Evolutionary conservation across 1,140 invertebrate genomes (phyloP).

Genomic region (Leptinotarsa lineolata): DNA sequence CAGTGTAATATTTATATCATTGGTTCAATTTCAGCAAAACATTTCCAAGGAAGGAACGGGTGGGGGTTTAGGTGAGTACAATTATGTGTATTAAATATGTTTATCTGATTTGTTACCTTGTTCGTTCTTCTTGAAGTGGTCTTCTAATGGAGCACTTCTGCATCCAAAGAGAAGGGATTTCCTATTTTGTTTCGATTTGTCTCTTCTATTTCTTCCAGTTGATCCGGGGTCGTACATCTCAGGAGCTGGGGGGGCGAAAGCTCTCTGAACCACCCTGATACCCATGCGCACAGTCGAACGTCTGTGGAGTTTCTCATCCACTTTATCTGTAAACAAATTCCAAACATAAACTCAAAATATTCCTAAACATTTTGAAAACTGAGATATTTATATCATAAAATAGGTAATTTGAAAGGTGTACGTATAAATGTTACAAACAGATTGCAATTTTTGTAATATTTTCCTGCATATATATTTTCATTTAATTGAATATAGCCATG

Average conservation of each 20-base stretch:
- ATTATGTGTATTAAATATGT: background rate
- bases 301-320: slow-evolving; percentile 76
- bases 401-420: too few species aligned
- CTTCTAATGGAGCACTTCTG: slow-evolving; percentile 45
- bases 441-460: too few species aligned
- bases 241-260: slow-evolving; percentile 57
- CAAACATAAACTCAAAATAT: too few species aligned
- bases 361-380: too few species aligned
- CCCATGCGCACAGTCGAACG: slow-evolving; percentile 81
- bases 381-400: too few species aligned
- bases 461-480: too few species aligned
- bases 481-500: too few species aligned
- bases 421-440: too few species aligned
- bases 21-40: too few species aligned
- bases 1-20: too few species aligned
- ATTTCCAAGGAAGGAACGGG: too few species aligned
- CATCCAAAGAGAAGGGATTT: slow-evolving; percentile 47
- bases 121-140: slow-evolving; percentile 34
- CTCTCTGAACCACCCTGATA: slow-evolving; percentile 73
- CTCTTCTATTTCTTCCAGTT: slow-evolving; percentile 33
- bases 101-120: slow-evolving; percentile 20
- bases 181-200: slow-evolving; percentile 40
- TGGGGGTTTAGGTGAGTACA: too few species aligned
- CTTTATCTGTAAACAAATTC: slow-evolving; percentile 66
- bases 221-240: slow-evolving; percentile 53